Percentiles rank a stretch among this genome's conserved stretches.
phyloP scores from a whole-genome alignment of 1,140 invertebrate genomes.

The Saccostrea echinata region DNA sequence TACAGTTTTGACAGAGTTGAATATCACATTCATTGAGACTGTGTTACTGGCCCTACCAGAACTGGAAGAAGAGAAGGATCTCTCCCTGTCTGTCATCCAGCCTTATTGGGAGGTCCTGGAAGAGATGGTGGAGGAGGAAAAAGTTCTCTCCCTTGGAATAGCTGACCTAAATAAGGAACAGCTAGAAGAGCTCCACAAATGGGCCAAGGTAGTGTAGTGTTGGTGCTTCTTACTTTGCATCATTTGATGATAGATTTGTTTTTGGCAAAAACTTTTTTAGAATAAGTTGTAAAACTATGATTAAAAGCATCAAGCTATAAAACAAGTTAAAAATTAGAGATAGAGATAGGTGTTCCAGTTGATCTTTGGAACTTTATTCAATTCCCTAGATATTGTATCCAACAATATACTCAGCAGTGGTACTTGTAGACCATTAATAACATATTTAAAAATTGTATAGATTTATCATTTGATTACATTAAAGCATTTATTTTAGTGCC shows the following conservation, averaged over 20 bases:
- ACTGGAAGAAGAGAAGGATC: constrained; percentile 71
- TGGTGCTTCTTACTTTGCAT: too few species aligned
- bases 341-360: too few species aligned
- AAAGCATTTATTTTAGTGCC: too few species aligned
- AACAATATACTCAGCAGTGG: too few species aligned
- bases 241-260: not conserved
- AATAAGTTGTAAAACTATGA: not conserved
- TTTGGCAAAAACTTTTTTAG: too few species aligned
- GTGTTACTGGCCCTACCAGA: constrained; percentile 87
- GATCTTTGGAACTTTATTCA: too few species aligned
- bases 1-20: constrained; percentile 85
- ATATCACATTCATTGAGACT: constrained; percentile 86
- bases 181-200: constrained; percentile 88
- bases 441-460: too few species aligned
- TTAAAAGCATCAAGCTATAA: too few species aligned
- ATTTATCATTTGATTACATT: too few species aligned
- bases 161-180: constrained; percentile 92
- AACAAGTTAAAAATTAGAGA: too few species aligned
- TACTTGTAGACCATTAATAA: too few species aligned
- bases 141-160: constrained; percentile 89
- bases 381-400: too few species aligned
- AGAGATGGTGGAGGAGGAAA: constrained; percentile 84
- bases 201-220: constrained; percentile 84
- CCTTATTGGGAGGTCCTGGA: constrained; percentile 88
- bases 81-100: constrained; percentile 84